A percentile compares a stretch with the other conserved stretches of the same genome.
Conservation (phyloP, 2,888 invertebrate species). For the Amphipoea lucens region DNA sequence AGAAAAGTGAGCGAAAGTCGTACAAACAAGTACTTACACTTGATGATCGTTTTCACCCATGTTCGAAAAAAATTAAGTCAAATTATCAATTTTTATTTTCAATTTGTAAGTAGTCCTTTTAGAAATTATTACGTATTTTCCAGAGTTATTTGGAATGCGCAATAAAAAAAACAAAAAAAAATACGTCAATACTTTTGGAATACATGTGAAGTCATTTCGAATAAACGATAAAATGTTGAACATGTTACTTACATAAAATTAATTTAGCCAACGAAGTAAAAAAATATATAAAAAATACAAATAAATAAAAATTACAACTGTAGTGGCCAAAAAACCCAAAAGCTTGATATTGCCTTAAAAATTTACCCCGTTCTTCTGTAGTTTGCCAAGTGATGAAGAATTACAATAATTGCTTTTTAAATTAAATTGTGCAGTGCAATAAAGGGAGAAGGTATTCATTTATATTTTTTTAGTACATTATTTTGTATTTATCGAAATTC, state of each 20-base stretch:
- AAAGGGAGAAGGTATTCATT: background rate
- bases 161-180: constrained; percentile 22
- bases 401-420: constrained; percentile 12
- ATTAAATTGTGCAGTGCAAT: background rate
- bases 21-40: background rate
- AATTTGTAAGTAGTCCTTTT: background rate
- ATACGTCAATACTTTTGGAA: constrained; percentile 31
- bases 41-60: background rate
- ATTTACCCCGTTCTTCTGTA: background rate
- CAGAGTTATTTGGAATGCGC: constrained; percentile 51
- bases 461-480: background rate
- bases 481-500: background rate
- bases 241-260: background rate
- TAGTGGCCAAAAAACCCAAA: background rate
- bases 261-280: background rate
- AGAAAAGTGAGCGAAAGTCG: background rate
- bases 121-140: background rate
- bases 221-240: background rate
- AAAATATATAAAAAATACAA: constrained; percentile 17
- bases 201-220: constrained; percentile 7
- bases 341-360: background rate
- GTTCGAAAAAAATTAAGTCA: background rate
- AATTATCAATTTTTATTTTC: background rate
- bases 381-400: background rate
- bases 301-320: background rate